Evolutionary conservation across 2,797 vertebrate species (phyloP).

Genomic region (Tenualosa thibaudeaui): DNA sequence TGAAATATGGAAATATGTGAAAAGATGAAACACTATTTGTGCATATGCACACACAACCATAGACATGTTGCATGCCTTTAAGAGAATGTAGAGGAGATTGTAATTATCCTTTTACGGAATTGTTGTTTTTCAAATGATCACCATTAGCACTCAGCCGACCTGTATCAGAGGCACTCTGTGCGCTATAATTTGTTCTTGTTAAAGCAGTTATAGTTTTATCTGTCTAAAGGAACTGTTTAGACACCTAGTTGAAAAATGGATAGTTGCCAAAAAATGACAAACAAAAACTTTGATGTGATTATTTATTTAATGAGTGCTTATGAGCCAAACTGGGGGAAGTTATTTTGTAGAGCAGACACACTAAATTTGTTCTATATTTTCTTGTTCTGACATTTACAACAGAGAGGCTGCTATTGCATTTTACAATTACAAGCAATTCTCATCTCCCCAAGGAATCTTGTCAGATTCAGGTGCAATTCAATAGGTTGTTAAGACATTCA

Average conservation of each 20-base stretch:
- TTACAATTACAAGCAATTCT: too few relatives aligned
- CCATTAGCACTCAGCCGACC: neutral
- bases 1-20: neutral
- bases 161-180: neutral
- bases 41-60: neutral
- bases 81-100: neutral
- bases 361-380: neutral
- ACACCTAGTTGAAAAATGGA: neutral
- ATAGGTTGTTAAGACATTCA: neutral
- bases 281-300: neutral
- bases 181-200: too few relatives aligned
- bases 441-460: neutral
- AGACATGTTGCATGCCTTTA: neutral
- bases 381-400: neutral
- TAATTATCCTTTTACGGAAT: neutral
- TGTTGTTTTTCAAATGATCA: too few relatives aligned
- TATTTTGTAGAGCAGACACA: neutral
- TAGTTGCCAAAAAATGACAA: neutral
- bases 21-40: neutral
- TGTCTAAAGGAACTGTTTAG: neutral
- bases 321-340: neutral
- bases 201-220: neutral
- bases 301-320: neutral
- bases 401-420: neutral
- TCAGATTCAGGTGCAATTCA: neutral